phyloP scores from a whole-genome alignment of 2,797 vertebrate genomes.

The Columba guinea region DNA sequence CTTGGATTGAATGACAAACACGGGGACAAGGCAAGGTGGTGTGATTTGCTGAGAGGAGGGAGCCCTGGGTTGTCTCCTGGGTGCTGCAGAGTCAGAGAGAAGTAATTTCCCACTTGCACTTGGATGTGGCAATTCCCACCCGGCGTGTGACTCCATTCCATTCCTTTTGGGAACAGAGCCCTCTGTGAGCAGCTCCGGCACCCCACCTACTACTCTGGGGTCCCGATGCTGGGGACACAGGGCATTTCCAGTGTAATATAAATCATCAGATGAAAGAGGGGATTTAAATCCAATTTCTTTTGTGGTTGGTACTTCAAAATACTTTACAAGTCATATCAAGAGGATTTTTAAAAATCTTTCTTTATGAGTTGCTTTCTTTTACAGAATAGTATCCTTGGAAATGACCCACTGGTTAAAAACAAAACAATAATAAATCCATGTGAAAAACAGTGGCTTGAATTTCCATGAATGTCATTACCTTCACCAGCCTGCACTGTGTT shows the following conservation, averaged over 20 bases:
- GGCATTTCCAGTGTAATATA: neutral
- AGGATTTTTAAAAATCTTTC: conserved; percentile 35
- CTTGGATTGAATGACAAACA: neutral
- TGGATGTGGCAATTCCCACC: neutral
- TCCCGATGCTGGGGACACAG: rapidly evolving
- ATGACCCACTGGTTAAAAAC: conserved; percentile 55
- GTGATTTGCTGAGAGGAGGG: neutral
- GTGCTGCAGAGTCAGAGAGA: neutral
- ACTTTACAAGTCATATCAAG: conserved; percentile 20
- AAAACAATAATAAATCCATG: conserved; percentile 28
- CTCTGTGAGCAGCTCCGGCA: neutral
- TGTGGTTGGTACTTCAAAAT: conserved; percentile 36
- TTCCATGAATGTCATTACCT: neutral
- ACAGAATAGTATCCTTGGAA: conserved; percentile 62
- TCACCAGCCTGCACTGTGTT: neutral
- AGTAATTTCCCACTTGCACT: rapidly evolving
- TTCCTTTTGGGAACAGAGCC: neutral
- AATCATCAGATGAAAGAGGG: conserved; percentile 4
- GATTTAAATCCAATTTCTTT: conserved; percentile 39
- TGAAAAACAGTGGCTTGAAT: neutral
- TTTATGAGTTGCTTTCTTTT: conserved; percentile 51
- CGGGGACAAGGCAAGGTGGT: neutral
- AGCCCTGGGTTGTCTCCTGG: neutral
- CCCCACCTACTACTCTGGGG: neutral
- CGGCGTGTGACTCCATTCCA: neutral